Base-by-base conservation (phyloP, 64 coral and sea anemone species). In the Platygyra sinensis region DNA sequence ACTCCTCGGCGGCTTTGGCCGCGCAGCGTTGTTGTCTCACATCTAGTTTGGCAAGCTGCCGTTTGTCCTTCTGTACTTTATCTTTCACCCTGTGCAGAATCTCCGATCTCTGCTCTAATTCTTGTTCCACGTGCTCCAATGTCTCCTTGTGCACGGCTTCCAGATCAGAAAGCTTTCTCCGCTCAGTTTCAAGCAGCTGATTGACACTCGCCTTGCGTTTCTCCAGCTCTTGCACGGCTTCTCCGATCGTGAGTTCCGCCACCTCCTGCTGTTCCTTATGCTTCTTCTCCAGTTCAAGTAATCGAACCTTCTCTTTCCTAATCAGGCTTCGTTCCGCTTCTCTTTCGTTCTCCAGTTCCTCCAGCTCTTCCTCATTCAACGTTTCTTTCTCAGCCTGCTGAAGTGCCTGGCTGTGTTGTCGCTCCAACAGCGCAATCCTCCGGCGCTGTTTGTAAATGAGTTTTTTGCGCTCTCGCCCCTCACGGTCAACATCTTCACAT, bases 341-440 rank as follows among this genome's bases (percentile, higher is more conserved):
- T 91, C 96, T 76, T 38, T 99, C 96, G 27, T 99, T 99, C 67
- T 99, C 96, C 29, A 99, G 59, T 59, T 99, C 96, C 65, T 99
- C 96, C 8, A 99, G 60, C 36, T 99, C 96, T 80, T 99, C 96
- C 30, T 99, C 94, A 63, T 95, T 99, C 29, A 99, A 69, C 17
- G 96, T 99, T 69, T 99, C 96, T 60, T 99, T 99, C 75, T 99
- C 96, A 9, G 96, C 96, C 54, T 99, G 96, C 42, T 99, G 96
- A 24, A 99, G 83, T 2, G 96, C 96, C 61, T 99, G 96, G 62
- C 88, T 95, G 75, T 98, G 96, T 55, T 98, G 96, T 16, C 96
- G 93, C 67, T 98, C 96, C 18, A 98, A 73, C 13, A 98, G 83
- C 8, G 93, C 93, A 67, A 98, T 98, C 59, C 96, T 73, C 33